These are phyloP conservation scores for Drosophila melanosoma DNA, from an alignment of 2,888 invertebrate species.

Conservation along the genomic window DNA sequence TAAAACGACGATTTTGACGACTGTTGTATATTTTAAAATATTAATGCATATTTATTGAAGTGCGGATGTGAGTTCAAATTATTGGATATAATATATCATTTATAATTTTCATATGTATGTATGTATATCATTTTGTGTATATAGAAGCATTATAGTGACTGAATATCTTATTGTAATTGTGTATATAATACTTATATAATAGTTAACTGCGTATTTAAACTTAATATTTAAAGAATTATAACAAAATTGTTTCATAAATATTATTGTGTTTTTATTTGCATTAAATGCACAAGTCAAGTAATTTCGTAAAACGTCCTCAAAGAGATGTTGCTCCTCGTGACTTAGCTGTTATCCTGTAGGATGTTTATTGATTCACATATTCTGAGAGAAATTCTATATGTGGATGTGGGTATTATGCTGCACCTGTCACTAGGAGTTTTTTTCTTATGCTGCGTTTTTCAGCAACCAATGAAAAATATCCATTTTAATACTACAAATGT, in stretches of 20 bases:
- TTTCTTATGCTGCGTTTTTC: neutral
- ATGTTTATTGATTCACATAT: no score
- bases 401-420: no score
- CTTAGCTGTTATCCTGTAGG: neutral
- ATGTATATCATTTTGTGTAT: constrained; percentile 62
- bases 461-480: neutral
- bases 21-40: constrained; percentile 71
- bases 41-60: constrained; percentile 72
- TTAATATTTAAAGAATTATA: constrained; percentile 79
- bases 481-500: neutral
- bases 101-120: constrained; percentile 35
- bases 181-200: constrained; percentile 76
- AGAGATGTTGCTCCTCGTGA: neutral
- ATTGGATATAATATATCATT: constrained; percentile 49
- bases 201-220: constrained; percentile 79
- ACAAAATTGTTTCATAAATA: constrained; percentile 73
- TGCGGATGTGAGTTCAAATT: constrained; percentile 60
- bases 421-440: neutral
- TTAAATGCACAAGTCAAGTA: neutral
- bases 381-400: no score
- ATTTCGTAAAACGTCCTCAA: neutral
- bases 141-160: constrained; percentile 81
- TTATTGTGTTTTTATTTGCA: constrained; percentile 29
- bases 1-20: constrained; percentile 46
- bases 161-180: constrained; percentile 80